phyloP scores from a whole-genome alignment of 1,140 invertebrate species.

The Goniozus legneri region DNA sequence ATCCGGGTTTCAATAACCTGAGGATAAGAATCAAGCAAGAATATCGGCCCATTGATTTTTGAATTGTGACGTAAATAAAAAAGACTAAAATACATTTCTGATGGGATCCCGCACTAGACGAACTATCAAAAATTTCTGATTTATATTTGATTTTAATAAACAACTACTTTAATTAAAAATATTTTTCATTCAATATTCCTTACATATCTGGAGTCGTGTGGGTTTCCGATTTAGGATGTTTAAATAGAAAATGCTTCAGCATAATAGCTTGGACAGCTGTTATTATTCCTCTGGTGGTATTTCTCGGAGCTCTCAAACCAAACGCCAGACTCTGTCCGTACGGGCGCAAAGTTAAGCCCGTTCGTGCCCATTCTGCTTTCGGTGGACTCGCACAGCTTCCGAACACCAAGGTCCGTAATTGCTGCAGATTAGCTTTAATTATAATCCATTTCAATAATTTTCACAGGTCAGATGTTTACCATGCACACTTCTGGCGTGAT shows the following conservation, averaged over 20 bases:
- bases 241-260: conserved; percentile 68
- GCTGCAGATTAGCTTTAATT: conserved; percentile 39
- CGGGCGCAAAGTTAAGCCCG: conserved; percentile 59
- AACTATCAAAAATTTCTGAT: too few species aligned
- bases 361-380: conserved; percentile 62
- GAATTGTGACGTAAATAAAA: too few species aligned
- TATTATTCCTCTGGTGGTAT: conserved; percentile 63
- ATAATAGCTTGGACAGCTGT: conserved; percentile 67
- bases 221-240: conserved; percentile 53
- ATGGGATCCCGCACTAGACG: too few species aligned
- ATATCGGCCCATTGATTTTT: neutral
- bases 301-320: conserved; percentile 60
- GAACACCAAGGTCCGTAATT: conserved; percentile 58
- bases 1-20: conserved; percentile 67
- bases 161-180: too few species aligned
- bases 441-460: conserved; percentile 3
- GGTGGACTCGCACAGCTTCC: conserved; percentile 60
- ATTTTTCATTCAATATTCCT: too few species aligned
- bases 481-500: conserved; percentile 65
- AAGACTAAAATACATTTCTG: too few species aligned
- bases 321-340: conserved; percentile 59
- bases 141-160: too few species aligned
- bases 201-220: conserved; percentile 50
- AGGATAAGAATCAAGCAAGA: conserved; percentile 4
- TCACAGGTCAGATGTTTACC: conserved; percentile 44